These are phyloP conservation scores for Ypsolopha scabrella DNA, from an alignment of 2,888 invertebrate species.

Conservation along the genomic window DNA sequence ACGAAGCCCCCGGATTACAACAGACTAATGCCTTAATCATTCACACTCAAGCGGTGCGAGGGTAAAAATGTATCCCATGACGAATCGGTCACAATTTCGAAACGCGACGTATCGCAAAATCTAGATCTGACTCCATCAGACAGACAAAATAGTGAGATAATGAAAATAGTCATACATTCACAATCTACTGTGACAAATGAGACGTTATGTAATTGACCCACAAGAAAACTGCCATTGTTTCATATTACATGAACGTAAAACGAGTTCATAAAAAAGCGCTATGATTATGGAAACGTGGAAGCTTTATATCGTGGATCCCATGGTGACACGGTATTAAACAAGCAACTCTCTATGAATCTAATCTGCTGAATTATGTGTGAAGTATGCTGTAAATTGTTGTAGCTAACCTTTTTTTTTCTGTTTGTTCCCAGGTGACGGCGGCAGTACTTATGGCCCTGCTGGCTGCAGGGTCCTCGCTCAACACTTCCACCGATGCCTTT, in stretches of 20 bases:
- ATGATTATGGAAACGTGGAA: conserved; percentile 43
- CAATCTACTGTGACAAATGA: conserved; percentile 16
- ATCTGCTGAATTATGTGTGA: conserved; percentile 5
- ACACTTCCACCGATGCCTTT: conserved; percentile 29
- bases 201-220: conserved; percentile 33
- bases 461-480: conserved; percentile 33
- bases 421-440: conserved; percentile 40
- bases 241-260: conserved; percentile 33
- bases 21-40: conserved; percentile 4
- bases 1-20: not conserved
- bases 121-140: conserved; percentile 12
- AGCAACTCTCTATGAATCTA: conserved; percentile 9
- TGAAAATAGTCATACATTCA: conserved; percentile 15
- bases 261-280: conserved; percentile 33
- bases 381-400: conserved; percentile 1
- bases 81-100: conserved; percentile 16
- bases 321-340: conserved; percentile 12
- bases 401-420: conserved; percentile 13
- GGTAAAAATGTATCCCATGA: conserved; percentile 9
- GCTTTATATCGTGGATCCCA: conserved; percentile 16
- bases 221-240: conserved; percentile 44
- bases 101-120: conserved; percentile 13
- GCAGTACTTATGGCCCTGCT: conserved; percentile 32
- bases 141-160: conserved; percentile 15
- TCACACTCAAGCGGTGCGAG: not conserved